Evolutionary conservation across 1,140 invertebrate species (phyloP).

Genomic region (Achatina immaculata): DNA sequence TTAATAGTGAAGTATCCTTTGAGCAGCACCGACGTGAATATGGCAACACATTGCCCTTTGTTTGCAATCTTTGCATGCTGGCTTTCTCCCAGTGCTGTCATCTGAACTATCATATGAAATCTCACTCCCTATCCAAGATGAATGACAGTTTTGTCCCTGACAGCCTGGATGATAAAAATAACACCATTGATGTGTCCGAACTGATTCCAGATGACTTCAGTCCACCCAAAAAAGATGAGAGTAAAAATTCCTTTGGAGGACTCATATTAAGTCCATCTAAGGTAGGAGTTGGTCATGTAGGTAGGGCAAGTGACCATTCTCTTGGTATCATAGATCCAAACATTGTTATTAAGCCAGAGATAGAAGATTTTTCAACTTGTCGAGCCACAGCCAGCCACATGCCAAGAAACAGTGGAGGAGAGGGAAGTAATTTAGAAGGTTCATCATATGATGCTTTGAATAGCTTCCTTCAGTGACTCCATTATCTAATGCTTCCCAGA

Average conservation of each 20-base stretch:
- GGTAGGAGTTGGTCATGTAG: neutral
- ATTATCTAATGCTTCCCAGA: neutral
- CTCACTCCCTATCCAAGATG: slow-evolving; percentile 29
- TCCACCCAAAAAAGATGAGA: slow-evolving; percentile 18
- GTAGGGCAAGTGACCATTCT: neutral
- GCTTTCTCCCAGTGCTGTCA: slow-evolving; percentile 39
- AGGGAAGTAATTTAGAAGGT: neutral
- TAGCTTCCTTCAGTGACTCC: neutral
- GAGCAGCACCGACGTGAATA: slow-evolving; percentile 37
- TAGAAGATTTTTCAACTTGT: slow-evolving; percentile 1
- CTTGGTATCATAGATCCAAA: slow-evolving; percentile 6
- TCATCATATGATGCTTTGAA: neutral
- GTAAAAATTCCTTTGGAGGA: neutral
- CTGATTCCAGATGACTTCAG: slow-evolving; percentile 37
- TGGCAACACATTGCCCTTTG: slow-evolving; percentile 35
- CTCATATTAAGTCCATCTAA: neutral
- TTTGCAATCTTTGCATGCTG: slow-evolving; percentile 38
- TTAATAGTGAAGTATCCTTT: slow-evolving; percentile 36
- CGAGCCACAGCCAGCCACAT: neutral
- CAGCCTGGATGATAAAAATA: slow-evolving; percentile 18
- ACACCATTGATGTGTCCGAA: slow-evolving; percentile 34
- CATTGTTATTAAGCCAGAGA: slow-evolving; percentile 31
- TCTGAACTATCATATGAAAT: slow-evolving; percentile 41
- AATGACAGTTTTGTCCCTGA: slow-evolving; percentile 21
- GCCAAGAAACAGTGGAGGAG: neutral